phyloP scores from a whole-genome alignment of 2,888 invertebrate species.

The Cremastinae sp. region DNA sequence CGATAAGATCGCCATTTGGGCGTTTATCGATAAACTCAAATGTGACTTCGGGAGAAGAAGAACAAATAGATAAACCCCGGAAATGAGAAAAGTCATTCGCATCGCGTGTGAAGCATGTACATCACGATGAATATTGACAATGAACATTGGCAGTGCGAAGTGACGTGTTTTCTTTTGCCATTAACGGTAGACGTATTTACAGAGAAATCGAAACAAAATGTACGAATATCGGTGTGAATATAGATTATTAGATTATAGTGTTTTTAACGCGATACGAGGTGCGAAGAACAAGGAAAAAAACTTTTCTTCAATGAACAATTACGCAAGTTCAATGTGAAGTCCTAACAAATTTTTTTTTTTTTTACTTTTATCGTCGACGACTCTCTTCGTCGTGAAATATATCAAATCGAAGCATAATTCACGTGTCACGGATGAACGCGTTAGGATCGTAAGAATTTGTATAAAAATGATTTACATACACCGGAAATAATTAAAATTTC shows the following conservation, averaged over 20 bases:
- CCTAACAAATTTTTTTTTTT: constrained; percentile 22
- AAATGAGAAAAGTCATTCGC: constrained; percentile 25
- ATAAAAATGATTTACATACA: constrained; percentile 24
- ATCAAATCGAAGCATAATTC: constrained; percentile 28
- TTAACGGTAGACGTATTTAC: constrained; percentile 51
- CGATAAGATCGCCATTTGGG: constrained; percentile 11
- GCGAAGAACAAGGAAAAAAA: neutral
- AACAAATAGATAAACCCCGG: constrained; percentile 36
- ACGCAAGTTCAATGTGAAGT: constrained; percentile 25
- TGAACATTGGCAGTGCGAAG: constrained; percentile 18
- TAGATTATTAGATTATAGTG: constrained; percentile 66
- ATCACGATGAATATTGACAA: constrained; percentile 59
- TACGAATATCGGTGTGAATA: constrained; percentile 73
- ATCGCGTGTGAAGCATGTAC: constrained; percentile 70
- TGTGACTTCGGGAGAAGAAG: constrained; percentile 43
- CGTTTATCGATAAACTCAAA: constrained; percentile 23
- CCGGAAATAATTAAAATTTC: constrained; percentile 19
- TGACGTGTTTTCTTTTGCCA: constrained; percentile 55
- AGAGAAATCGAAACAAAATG: constrained; percentile 56
- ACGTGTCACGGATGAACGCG: constrained; percentile 19
- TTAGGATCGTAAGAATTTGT: constrained; percentile 40
- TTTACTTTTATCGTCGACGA: constrained; percentile 28
- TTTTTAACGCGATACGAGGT: constrained; percentile 66
- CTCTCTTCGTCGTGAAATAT: neutral
- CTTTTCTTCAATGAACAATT: constrained; percentile 8